Conservation (phyloP, 2,888 invertebrate species). For the Automeris io region DNA sequence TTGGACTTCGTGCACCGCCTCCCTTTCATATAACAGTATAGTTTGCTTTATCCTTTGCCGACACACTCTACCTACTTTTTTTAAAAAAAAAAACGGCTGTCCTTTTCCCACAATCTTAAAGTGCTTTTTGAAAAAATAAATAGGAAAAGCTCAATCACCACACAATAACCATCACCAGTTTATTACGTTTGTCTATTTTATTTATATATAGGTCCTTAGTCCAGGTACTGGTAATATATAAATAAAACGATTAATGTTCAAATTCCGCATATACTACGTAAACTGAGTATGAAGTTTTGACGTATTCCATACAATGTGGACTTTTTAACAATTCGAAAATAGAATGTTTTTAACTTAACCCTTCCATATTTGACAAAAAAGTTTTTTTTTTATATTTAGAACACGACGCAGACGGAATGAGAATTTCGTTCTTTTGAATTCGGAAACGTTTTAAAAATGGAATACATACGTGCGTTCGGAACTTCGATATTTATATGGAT, state of each 20-base stretch:
- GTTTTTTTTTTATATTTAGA: constrained; percentile 70
- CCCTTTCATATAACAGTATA: no score
- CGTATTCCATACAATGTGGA: constrained; percentile 76
- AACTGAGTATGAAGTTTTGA: constrained; percentile 65
- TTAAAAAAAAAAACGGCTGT: no score
- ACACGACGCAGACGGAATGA: constrained; percentile 64
- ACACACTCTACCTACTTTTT: no score
- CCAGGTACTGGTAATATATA: no score
- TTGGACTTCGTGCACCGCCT: no score
- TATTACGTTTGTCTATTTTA: no score
- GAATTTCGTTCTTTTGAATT: constrained; percentile 70
- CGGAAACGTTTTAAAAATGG: constrained; percentile 62
- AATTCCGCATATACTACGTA: constrained; percentile 30
- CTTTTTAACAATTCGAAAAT: constrained; percentile 76
- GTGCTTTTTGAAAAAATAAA: no score
- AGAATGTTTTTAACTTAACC: constrained; percentile 77
- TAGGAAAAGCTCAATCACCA: no score
- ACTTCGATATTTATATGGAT: constrained; percentile 51
- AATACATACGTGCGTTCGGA: constrained; percentile 40
- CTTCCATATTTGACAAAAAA: constrained; percentile 77
- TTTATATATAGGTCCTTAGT: no score
- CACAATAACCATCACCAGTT: no score
- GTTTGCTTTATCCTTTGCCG: no score
- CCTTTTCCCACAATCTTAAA: no score
- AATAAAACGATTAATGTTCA: not conserved